Evolutionary conservation across 2,797 vertebrate genomes (phyloP), one percentile per base, ranked within the genome.

Genomic region (Coregonus suidteri): DNA sequence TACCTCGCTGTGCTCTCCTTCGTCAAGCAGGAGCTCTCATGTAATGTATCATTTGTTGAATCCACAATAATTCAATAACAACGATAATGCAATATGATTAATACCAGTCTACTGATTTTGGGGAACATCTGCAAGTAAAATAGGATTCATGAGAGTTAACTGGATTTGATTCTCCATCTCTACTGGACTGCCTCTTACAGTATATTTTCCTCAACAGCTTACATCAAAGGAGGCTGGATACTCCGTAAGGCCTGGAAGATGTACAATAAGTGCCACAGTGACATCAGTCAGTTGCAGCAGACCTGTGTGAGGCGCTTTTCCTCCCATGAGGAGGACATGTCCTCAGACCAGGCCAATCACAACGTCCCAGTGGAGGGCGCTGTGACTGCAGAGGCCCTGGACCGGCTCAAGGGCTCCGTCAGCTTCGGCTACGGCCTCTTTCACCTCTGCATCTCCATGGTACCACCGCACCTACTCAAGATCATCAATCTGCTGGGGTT

Each of bases 371-470:
- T 41, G 66, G 82, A 78, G 85, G 0, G 75, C 84, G 81, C 90
- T 11, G 87, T 97, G 90, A 94, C 93, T 82, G 90, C 94, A 52
- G 97, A 98, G 84, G 94, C 96, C 62, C 94, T 99, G 84, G 97
- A 96, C 82, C 95, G 98, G 83, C 97, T 99, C 80, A 98, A 98
- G 93, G 98, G 98, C 90, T 98, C 98, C 14, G 98, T 99, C 88
- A 99, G 98, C 95, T 99, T 99, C 76, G 98, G 98, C 89, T 99
- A 99, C 79, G 98, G 98, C 93, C 97, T 99, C 89, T 99, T 99
- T 92, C 98, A 99, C 93, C 97, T 99, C 87, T 99, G 98, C 86
- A 99, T 99, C 94, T 99, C 98, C 54, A 99, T 99, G 98, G 98
- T 99, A 91, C 98, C 98, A 78, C 98, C 98, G 78, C 98, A 99